These are phyloP conservation scores for Bombyx mandarina DNA, from an alignment of 1,140 invertebrate genomes.

Conservation along the genomic window DNA sequence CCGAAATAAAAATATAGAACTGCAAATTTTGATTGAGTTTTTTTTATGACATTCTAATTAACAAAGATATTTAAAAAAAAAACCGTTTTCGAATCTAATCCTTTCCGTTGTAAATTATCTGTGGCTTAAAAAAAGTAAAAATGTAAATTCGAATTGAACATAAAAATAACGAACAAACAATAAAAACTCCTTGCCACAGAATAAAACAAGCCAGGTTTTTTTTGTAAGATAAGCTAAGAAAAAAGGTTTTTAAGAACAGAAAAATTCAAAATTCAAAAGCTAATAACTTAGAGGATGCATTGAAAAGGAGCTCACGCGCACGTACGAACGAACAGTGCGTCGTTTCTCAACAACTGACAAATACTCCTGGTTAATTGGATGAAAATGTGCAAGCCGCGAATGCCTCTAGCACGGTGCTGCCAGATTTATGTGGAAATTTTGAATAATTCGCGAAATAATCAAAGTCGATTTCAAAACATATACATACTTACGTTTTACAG, in stretches of 20 bases:
- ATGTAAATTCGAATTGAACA: too few species aligned
- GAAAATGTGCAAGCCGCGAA: conserved; percentile 24
- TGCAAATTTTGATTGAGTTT: not conserved
- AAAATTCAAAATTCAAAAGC: conserved; percentile 1
- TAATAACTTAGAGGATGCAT: not conserved
- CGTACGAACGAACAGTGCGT: conserved; percentile 13
- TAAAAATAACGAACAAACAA: not conserved
- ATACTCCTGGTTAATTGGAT: conserved; percentile 39
- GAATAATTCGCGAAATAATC: too few species aligned
- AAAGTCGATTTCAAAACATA: too few species aligned
- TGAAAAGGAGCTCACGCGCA: conserved; percentile 4
- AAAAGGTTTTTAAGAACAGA: not conserved
- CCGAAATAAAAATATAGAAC: not conserved
- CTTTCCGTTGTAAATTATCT: too few species aligned
- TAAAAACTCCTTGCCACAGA: not conserved
- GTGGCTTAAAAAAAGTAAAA: too few species aligned
- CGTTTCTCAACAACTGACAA: conserved; percentile 33
- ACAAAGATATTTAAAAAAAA: too few species aligned
- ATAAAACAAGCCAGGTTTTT: not conserved
- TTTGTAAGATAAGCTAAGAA: not conserved
- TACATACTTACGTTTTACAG: too few species aligned
- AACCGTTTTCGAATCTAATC: too few species aligned
- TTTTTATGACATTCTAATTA: not conserved
- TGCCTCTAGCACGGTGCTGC: not conserved
- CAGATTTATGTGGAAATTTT: not conserved